A percentile compares a stretch with the other conserved stretches of the same genome.
These are phyloP conservation scores for Gallirallus australis DNA, from an alignment of 2,797 vertebrate species.

Conservation along the genomic window DNA sequence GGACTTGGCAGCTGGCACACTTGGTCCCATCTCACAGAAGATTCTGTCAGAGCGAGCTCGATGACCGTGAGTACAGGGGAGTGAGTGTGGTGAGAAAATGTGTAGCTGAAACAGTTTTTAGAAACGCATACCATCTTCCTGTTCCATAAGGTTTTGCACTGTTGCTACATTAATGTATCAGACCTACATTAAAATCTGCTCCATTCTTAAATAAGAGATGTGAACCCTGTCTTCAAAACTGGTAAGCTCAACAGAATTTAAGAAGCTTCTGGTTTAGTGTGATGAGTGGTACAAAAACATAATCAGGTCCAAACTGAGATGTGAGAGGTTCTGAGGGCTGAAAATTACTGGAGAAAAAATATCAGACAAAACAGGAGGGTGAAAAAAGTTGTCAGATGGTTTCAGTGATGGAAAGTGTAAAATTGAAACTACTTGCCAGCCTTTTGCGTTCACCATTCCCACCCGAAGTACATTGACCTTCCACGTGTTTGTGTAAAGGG, in stretches of 20 bases:
- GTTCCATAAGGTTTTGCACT: not conserved
- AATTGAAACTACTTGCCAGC: not conserved
- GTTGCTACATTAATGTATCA: not conserved
- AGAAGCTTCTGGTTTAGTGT: not conserved
- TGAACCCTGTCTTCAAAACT: not conserved
- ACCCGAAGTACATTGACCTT: not conserved
- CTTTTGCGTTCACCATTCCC: not conserved
- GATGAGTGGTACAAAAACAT: not conserved
- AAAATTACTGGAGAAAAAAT: not conserved
- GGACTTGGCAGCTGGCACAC: not conserved
- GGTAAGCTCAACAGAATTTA: not conserved
- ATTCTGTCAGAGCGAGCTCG: not conserved
- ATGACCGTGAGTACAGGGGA: not conserved
- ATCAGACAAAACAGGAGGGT: not conserved
- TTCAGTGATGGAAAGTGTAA: not conserved
- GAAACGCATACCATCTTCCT: accelerated
- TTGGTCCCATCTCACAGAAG: not conserved
- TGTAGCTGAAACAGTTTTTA: accelerated
- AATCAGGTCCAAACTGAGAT: not conserved
- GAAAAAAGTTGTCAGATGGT: not conserved
- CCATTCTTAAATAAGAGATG: not conserved
- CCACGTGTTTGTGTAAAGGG: not conserved
- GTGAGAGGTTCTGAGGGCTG: not conserved
- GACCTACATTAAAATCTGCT: not conserved
- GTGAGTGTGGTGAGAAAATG: not conserved